Conservation (phyloP, 2,113 vertebrate species). For the Atrichornis clamosus region DNA sequence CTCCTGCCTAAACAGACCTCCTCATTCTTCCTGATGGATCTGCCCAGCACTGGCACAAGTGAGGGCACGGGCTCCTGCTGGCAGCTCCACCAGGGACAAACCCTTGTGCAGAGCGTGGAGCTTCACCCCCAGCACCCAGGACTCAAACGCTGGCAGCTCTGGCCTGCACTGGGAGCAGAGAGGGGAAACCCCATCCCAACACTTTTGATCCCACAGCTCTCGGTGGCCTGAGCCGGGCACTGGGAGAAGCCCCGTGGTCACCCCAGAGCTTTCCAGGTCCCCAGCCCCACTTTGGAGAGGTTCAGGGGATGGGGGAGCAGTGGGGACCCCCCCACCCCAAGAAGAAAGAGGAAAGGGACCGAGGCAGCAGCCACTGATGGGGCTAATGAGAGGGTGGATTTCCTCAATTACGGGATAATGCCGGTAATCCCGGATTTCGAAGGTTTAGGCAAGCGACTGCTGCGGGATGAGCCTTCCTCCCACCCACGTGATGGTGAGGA, state of each 20-base stretch:
- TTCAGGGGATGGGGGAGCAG: fast-evolving
- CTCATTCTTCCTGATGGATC: not conserved
- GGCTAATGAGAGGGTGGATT: not conserved
- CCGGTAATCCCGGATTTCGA: not conserved
- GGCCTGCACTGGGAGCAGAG: not conserved
- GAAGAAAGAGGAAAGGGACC: not conserved
- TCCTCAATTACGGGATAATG: not conserved
- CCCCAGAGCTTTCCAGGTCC: not conserved
- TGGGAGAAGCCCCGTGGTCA: not conserved
- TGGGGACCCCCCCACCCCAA: fast-evolving
- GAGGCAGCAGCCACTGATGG: not conserved
- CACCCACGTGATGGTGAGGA: not conserved
- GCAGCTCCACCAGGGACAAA: not conserved
- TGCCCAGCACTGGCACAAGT: fast-evolving
- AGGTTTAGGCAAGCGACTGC: not conserved
- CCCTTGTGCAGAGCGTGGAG: not conserved
- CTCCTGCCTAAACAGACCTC: not conserved
- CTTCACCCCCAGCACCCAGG: not conserved
- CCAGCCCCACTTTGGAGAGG: not conserved
- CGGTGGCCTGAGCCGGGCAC: fast-evolving
- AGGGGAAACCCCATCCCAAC: not conserved
- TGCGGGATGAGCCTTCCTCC: not conserved
- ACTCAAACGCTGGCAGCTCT: not conserved
- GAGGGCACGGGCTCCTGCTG: fast-evolving
- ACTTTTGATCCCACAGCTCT: fast-evolving